Evolutionary conservation across 1,140 invertebrate genomes (phyloP), one percentile per base, ranked within the genome.

Genomic region (Melitaea cinxia): DNA sequence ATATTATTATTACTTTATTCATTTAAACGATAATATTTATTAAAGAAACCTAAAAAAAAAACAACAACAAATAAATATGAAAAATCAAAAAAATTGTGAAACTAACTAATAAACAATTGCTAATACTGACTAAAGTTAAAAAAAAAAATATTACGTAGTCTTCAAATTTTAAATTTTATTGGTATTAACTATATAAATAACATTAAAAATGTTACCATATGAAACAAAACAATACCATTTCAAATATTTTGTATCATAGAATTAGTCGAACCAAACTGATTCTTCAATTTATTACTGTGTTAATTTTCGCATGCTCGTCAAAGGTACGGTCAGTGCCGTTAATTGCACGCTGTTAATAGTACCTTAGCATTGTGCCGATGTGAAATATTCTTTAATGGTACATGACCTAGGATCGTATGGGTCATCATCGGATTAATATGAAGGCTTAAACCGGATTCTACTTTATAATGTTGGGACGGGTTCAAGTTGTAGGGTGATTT

Each of bases 331-430:
- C 64, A 35, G 56, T 54, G 10, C 54, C 17, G 56, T 59, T 66
- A 66, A 66, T 66, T 66, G 64, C 64, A 33, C 49, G 49, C 64
- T 53, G 63, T 58, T 65, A 65, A 58, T 65, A 65, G 63, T 65
- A 56, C 45, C 35, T 35, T 19, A 61, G 47, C 39, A 59, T 66
- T 66, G 64, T 66, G 37, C 35, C 47, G 58, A 61, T 61, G 49
- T 47, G 58, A 33, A 49, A 59, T 59, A 39, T 54, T 65, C 63
- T 52, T 53, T 54, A 57, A 45, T 66, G 63, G 55, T 55, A 26
- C 37, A 21, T 35, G 63, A 65, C 47, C 64, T 14, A 12, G 24
- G 42, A 59, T 54, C 49, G 33, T 47, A 49, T 52, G 58, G 54
- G 64, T 45, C 39, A 56, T 66, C 64, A 47, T 37, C 35, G 60